These are phyloP conservation scores for Dermochelys coriacea DNA, from an alignment of 2,797 vertebrate species.

Conservation along the genomic window DNA sequence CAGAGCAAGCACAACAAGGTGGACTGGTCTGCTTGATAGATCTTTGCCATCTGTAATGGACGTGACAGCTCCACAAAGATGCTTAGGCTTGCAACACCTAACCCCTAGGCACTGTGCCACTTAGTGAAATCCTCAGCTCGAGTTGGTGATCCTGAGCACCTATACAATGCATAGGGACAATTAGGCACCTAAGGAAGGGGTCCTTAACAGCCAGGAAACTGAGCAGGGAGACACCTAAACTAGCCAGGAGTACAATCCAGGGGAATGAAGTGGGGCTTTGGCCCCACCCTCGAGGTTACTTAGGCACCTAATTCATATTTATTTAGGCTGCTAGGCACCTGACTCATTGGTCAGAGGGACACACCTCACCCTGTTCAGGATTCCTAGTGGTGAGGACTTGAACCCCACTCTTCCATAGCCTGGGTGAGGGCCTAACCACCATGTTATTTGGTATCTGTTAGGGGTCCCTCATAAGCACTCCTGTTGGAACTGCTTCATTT, in stretches of 20 bases:
- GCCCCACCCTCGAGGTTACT: not conserved
- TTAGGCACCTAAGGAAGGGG: no score
- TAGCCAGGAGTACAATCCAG: no score
- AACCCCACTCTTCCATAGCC: not conserved
- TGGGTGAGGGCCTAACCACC: not conserved
- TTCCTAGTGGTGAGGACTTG: not conserved
- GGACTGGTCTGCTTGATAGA: not conserved
- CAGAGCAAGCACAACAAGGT: rapidly evolving
- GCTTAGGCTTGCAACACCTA: not conserved
- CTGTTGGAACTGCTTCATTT: not conserved
- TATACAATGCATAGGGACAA: not conserved
- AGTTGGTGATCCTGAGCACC: not conserved
- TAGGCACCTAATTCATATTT: not conserved
- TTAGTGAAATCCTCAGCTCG: not conserved
- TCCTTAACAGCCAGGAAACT: no score
- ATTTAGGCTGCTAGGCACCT: not conserved
- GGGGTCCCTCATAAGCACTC: not conserved
- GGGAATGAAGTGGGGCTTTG: no score
- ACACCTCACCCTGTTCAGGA: not conserved
- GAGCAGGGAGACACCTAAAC: no score
- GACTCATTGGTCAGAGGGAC: not conserved
- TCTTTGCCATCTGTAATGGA: not conserved
- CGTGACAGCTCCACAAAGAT: not conserved
- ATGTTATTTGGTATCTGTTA: not conserved
- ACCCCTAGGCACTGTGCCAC: not conserved